These are phyloP conservation scores for Antrozous pallidus DNA, from an alignment of 2,797 vertebrate species.

Conservation along the genomic window DNA sequence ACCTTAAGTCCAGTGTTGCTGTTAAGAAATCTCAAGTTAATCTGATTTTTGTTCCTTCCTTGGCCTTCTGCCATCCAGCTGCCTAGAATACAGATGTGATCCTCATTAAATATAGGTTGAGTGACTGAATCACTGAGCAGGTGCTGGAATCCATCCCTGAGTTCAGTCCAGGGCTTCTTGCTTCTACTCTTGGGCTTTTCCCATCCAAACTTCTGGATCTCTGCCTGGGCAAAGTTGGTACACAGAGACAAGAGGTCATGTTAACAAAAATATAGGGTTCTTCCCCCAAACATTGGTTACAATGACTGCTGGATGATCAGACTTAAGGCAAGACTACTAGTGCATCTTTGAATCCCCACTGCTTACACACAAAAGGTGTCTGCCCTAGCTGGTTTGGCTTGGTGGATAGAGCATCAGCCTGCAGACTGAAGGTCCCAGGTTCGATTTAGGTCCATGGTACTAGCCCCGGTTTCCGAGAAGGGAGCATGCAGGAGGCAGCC, in stretches of 20 bases:
- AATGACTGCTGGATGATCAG: neutral
- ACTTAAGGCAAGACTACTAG: neutral
- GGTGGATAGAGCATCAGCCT: too few species aligned
- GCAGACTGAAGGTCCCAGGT: too few species aligned
- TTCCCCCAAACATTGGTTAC: neutral
- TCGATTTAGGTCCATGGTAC: too few species aligned
- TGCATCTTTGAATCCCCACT: neutral
- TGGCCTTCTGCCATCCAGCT: neutral
- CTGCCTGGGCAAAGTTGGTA: neutral
- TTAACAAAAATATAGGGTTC: neutral
- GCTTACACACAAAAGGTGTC: neutral
- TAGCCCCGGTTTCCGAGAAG: too few species aligned
- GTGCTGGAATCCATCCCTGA: neutral
- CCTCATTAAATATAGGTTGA: neutral
- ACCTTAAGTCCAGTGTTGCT: neutral
- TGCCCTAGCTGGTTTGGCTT: too few species aligned
- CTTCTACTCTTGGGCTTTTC: neutral
- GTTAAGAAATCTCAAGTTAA: slow-evolving; percentile 11
- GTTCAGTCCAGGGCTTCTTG: neutral
- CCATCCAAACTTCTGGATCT: neutral
- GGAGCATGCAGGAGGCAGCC: too few species aligned
- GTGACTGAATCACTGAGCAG: neutral
- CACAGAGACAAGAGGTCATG: neutral
- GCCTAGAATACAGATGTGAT: neutral
- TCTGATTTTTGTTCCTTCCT: neutral